phyloP scores from a whole-genome alignment of 2,113 vertebrate genomes.

The Myrmecophaga tridactyla region DNA sequence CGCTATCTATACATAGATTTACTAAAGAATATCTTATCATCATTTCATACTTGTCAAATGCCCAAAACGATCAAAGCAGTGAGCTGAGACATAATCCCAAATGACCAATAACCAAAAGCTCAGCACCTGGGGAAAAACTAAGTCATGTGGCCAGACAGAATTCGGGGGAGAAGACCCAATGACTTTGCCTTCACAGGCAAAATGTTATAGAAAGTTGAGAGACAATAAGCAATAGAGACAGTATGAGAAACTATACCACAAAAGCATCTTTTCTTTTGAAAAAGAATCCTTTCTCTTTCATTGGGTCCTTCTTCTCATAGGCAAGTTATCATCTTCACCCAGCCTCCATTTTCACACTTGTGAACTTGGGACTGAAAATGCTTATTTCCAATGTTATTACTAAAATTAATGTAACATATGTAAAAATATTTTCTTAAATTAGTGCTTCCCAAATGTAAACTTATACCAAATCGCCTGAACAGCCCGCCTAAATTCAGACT shows the following conservation, averaged over 20 bases:
- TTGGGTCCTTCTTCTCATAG: neutral
- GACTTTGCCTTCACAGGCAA: neutral
- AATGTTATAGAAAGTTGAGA: neutral
- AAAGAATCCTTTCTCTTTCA: neutral
- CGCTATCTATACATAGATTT: constrained; percentile 22
- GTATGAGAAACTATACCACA: neutral
- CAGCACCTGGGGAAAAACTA: neutral
- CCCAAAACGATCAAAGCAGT: neutral
- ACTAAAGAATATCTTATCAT: constrained; percentile 41
- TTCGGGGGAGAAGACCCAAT: neutral
- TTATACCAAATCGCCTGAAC: neutral
- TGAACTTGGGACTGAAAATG: neutral
- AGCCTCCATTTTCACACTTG: neutral
- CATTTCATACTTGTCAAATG: constrained; percentile 13
- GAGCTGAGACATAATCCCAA: neutral
- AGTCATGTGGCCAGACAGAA: neutral
- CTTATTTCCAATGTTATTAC: neutral
- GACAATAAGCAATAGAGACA: neutral
- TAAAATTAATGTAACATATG: neutral
- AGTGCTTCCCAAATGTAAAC: neutral
- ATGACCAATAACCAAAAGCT: neutral
- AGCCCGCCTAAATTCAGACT: neutral
- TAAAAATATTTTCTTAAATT: neutral
- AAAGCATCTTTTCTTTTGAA: neutral
- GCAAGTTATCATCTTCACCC: neutral